Evolutionary conservation across 2,113 vertebrate species (phyloP).

Genomic region (Serilophus lunatus): DNA sequence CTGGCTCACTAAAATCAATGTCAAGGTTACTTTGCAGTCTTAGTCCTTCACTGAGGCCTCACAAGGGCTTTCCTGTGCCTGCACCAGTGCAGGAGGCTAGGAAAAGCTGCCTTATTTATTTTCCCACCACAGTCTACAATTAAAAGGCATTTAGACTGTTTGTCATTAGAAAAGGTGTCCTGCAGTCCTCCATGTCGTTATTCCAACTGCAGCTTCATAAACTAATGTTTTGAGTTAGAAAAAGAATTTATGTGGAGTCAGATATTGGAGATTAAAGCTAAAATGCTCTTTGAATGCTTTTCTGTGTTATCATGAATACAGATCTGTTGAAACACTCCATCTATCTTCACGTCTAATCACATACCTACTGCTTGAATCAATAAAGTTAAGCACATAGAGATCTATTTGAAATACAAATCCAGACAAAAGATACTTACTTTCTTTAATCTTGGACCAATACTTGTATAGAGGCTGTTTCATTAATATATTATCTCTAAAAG

Average conservation of each 20-base stretch:
- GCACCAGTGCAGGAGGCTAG: neutral
- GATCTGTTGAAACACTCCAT: neutral
- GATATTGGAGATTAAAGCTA: neutral
- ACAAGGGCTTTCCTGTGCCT: neutral
- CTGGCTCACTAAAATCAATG: neutral
- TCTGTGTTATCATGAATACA: neutral
- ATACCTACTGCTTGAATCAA: conserved; percentile 19
- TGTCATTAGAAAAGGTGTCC: neutral
- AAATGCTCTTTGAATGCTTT: conserved; percentile 8
- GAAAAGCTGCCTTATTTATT: neutral
- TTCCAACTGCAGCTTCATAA: neutral
- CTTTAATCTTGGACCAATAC: conserved; percentile 40
- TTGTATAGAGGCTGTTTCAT: conserved; percentile 5
- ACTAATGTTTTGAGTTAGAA: neutral
- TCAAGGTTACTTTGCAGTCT: neutral
- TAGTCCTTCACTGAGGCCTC: neutral
- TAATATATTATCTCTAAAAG: conserved; percentile 55
- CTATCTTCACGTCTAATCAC: neutral
- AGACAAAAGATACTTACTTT: neutral
- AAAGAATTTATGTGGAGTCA: neutral
- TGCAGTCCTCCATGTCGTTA: neutral
- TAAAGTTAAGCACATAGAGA: conserved; percentile 16
- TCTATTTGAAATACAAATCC: conserved; percentile 46
- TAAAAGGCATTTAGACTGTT: neutral
- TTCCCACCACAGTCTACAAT: neutral